Evolutionary conservation across 2,888 invertebrate species (phyloP).

Genomic region (Eupeodes latifasciatus): DNA sequence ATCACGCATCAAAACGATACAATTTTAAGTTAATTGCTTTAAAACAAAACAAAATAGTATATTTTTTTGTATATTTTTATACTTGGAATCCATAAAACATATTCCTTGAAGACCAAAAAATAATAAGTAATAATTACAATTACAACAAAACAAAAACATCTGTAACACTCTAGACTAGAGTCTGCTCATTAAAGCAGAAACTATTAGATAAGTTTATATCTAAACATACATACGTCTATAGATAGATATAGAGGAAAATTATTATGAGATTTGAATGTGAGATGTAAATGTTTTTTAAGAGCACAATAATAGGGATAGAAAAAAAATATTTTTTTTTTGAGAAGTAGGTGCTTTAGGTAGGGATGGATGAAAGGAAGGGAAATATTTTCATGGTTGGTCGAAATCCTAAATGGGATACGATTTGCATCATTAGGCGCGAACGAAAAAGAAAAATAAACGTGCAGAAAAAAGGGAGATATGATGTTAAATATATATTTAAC

Average conservation of each 20-base stretch:
- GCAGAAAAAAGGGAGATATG: not conserved
- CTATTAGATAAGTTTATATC: not conserved
- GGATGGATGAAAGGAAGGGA: conserved; percentile 10
- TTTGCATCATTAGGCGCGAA: conserved; percentile 67
- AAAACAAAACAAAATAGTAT: not conserved
- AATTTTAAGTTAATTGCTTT: not conserved
- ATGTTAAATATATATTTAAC: conserved; percentile 36
- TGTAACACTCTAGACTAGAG: not conserved
- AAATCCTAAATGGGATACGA: conserved; percentile 42
- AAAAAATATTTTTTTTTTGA: not conserved
- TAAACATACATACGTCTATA: no score
- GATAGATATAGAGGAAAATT: not conserved
- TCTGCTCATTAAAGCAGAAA: conserved; percentile 28
- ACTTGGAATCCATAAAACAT: not conserved
- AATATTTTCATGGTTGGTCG: conserved; percentile 58
- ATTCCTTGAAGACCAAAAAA: not conserved
- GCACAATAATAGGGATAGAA: not conserved
- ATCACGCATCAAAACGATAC: not conserved
- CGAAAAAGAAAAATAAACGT: conserved; percentile 58
- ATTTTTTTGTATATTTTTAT: not conserved
- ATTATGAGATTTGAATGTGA: conserved; percentile 28
- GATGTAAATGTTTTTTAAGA: conserved; percentile 26
- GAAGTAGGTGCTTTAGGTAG: no score
- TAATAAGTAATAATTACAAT: not conserved
- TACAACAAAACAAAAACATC: not conserved